Evolutionary conservation across 2,113 vertebrate genomes (phyloP).

Genomic region (Paratilapia polleni): DNA sequence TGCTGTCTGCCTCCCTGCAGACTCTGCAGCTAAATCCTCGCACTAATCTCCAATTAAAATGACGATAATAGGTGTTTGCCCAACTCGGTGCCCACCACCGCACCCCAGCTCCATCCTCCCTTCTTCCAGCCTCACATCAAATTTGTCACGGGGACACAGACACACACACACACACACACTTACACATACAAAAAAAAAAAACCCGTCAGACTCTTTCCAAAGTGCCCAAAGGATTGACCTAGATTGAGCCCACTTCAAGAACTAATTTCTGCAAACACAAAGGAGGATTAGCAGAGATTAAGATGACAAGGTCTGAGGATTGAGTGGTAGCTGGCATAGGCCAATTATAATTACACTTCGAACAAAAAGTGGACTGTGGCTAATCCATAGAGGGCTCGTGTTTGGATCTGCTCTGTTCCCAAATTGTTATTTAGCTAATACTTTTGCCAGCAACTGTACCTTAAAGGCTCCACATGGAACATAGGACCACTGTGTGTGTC

Average conservation of each 20-base stretch:
- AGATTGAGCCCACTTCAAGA: slow-evolving; percentile 73
- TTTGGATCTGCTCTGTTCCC: slow-evolving; percentile 39
- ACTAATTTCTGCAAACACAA: slow-evolving; percentile 76
- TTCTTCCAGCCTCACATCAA: slow-evolving; percentile 42
- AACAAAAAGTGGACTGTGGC: slow-evolving; percentile 55
- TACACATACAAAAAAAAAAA: slow-evolving; percentile 6
- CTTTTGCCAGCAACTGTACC: slow-evolving; percentile 16
- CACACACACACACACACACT: slow-evolving; percentile 7
- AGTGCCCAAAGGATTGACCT: slow-evolving; percentile 71
- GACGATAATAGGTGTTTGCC: slow-evolving; percentile 75
- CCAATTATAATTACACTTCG: slow-evolving; percentile 77
- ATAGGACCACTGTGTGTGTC: neutral
- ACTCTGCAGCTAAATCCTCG: slow-evolving; percentile 59
- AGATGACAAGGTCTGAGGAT: slow-evolving; percentile 76
- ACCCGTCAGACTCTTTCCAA: slow-evolving; percentile 43
- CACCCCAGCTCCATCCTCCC: slow-evolving; percentile 37
- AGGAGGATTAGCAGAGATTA: slow-evolving; percentile 78
- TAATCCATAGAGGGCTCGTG: slow-evolving; percentile 57
- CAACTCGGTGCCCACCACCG: slow-evolving; percentile 60
- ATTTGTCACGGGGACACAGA: slow-evolving; percentile 51
- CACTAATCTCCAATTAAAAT: slow-evolving; percentile 78
- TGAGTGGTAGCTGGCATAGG: slow-evolving; percentile 66
- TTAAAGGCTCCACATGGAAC: neutral
- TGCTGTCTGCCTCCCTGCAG: slow-evolving; percentile 46
- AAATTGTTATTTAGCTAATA: slow-evolving; percentile 38